Evolutionary conservation across 1,140 invertebrate species (phyloP), one percentile per base, ranked within the genome.

Genomic region (Elymnias hypermnestra): DNA sequence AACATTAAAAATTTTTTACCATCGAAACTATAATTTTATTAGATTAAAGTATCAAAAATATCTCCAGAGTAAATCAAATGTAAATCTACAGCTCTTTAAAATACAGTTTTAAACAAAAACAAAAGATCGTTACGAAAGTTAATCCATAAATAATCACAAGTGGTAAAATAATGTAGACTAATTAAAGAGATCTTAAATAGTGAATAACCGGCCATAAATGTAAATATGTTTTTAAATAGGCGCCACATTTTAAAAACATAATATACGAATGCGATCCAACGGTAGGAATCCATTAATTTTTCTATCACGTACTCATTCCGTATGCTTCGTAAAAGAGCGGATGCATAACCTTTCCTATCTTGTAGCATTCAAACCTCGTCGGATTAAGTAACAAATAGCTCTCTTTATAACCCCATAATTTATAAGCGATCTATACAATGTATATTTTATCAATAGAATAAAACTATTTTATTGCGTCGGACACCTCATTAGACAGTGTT

Each of bases 401-500:
- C 48, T 48, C 53, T 33, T 61, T 61, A 45, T 37, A 50, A 53
- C 25, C 43, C 50, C 37, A 57, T 60, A 57, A 63, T 57, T 72
- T 70, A 67, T 65, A 64, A 67, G 59, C 53, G 63, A 57, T 56
- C 55, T 48, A 47, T 50, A 51, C 35, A 45, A 46, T 17, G 47
- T 33, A 60, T 60, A 33, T 15, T 33, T 43, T 43, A 33, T 43
- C 40, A 33, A 43, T 43, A 21, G 35, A 44, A 41, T 40, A 44
- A 40, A 29, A 31, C 19, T 21, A 29, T 3, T 12, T n/a, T n/a
- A 29, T 12, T 3, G n/a, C 5, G 9, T 17, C 25, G 26, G 40
- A 43, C 40, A 43, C 40, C 60, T 71, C 60, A 65, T 73, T 73
- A 73, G 66, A 58, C 61, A 67, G 4, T 60, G 57, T 61, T 43